These are phyloP conservation scores for Amyelois transitella DNA, from an alignment of 1,140 invertebrate species.

Conservation along the genomic window DNA sequence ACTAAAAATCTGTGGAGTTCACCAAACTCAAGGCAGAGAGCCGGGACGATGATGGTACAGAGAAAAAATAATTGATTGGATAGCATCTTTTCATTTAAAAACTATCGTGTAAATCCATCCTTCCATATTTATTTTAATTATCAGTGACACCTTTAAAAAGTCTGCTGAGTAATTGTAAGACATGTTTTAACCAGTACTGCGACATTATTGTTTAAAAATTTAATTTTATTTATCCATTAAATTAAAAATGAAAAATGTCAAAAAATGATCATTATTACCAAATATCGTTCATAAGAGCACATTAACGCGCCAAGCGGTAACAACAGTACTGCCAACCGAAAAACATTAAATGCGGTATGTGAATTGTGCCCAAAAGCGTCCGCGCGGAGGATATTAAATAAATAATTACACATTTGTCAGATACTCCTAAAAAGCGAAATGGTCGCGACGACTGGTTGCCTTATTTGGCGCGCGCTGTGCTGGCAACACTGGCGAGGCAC, in stretches of 20 bases:
- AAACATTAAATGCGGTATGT: conserved; percentile 40
- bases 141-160: no score
- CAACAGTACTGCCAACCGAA: conserved; percentile 27
- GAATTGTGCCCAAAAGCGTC: conserved; percentile 60
- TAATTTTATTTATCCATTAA: background rate
- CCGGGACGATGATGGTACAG: no score
- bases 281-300: background rate
- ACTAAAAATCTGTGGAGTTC: no score
- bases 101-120: no score
- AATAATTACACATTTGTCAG: conserved; percentile 73
- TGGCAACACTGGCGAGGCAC: conserved; percentile 22
- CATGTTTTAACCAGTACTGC: no score
- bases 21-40: no score
- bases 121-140: no score
- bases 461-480: conserved; percentile 51
- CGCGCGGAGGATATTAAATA: conserved; percentile 60
- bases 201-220: no score
- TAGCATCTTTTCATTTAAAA: no score
- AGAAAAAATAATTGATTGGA: no score
- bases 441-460: conserved; percentile 41
- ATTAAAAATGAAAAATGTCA: background rate
- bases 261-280: background rate
- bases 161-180: no score
- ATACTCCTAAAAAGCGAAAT: conserved; percentile 61
- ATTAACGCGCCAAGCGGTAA: background rate